Evolutionary conservation across 2,888 invertebrate genomes (phyloP).

Genomic region (Drosophila prolongata): DNA sequence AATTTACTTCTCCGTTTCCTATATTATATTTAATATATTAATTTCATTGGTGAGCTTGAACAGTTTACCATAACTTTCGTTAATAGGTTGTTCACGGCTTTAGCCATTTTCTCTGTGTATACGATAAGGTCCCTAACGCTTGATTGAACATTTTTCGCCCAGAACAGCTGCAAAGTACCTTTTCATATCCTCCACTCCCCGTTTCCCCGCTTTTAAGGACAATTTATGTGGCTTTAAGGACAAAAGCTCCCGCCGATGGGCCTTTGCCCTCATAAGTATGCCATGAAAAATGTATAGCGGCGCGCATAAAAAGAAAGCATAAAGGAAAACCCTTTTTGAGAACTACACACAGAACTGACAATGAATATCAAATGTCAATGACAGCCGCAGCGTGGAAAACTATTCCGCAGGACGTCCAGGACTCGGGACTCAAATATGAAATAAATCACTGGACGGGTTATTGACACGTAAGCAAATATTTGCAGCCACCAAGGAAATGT

Average conservation of each 20-base stretch:
- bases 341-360: conserved; percentile 49
- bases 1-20: too few relatives aligned
- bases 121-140: conserved; percentile 60
- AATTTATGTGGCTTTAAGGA: conserved; percentile 70
- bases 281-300: conserved; percentile 62
- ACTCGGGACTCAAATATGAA: conserved; percentile 65
- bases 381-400: conserved; percentile 57
- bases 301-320: conserved; percentile 24
- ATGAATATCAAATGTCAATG: conserved; percentile 76
- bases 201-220: conserved; percentile 20
- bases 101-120: conserved; percentile 16
- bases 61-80: too few relatives aligned
- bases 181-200: conserved; percentile 6
- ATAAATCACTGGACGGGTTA: conserved; percentile 79
- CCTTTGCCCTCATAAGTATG: conserved; percentile 73
- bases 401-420: conserved; percentile 40
- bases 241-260: conserved; percentile 43
- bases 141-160: conserved; percentile 64
- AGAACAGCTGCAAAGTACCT: conserved; percentile 42
- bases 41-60: too few relatives aligned
- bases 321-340: conserved; percentile 32
- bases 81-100: not conserved
- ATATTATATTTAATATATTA: too few relatives aligned
- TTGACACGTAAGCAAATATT: conserved; percentile 80
- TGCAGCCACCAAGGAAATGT: conserved; percentile 49